These are phyloP conservation scores for Osmoderma eremita DNA, from an alignment of 2,888 invertebrate species.

Conservation along the genomic window DNA sequence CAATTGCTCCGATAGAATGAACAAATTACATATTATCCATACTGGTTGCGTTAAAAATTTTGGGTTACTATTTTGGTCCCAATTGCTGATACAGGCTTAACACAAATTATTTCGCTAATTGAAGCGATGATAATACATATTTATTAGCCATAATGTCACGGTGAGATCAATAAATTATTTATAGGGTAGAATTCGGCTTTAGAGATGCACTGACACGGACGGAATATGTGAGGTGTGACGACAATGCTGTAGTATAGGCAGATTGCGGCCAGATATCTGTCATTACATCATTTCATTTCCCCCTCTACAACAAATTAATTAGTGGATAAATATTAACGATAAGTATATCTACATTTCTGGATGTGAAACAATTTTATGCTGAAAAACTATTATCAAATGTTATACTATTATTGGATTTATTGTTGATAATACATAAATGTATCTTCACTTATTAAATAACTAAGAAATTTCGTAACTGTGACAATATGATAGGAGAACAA, in stretches of 20 bases:
- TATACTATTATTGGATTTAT: too few species aligned
- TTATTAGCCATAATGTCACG: conserved; percentile 28
- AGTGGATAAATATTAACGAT: too few species aligned
- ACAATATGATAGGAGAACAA: too few species aligned
- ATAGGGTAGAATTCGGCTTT: conserved; percentile 14
- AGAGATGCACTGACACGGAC: conserved; percentile 31
- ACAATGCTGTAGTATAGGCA: background rate
- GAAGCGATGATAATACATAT: conserved; percentile 29
- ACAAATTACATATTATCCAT: conserved; percentile 11
- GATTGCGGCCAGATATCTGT: conserved; percentile 7
- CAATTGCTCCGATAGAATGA: conserved; percentile 6
- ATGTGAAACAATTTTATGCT: too few species aligned
- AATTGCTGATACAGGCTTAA: conserved; percentile 14
- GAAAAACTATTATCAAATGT: too few species aligned
- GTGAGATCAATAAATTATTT: conserved; percentile 33
- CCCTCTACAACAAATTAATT: too few species aligned
- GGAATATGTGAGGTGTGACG: conserved; percentile 14
- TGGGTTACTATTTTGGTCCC: conserved; percentile 19
- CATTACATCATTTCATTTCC: conserved; percentile 13
- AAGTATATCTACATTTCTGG: too few species aligned
- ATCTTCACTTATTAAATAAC: too few species aligned
- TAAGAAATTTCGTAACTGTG: too few species aligned
- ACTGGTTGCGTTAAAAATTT: conserved; percentile 2
- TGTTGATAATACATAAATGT: too few species aligned
- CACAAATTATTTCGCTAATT: conserved; percentile 31